Evolutionary conservation across 53 echinoderm and acorn worm species (phyloP).

Genomic region (Arbacia lixula): DNA sequence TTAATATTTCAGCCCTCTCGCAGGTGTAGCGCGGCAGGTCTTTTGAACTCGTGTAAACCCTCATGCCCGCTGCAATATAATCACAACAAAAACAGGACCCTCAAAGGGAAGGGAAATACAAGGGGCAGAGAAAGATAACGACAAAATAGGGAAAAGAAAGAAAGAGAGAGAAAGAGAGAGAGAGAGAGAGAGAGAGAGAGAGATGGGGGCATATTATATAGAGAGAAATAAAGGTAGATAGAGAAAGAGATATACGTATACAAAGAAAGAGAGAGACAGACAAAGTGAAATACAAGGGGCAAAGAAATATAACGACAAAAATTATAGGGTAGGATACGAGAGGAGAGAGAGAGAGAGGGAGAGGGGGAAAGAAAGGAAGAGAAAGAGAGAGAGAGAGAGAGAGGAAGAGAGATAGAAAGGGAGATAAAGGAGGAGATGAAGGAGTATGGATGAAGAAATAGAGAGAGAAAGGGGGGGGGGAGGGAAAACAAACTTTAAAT

Average conservation of each 20-base stretch:
- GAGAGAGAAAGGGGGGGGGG: too few relatives aligned
- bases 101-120: not conserved
- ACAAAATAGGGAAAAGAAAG: not conserved
- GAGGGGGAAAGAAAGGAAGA: too few relatives aligned
- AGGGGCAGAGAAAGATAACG: not conserved
- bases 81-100: constrained; percentile 35
- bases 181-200: not conserved
- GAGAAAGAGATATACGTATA: not conserved
- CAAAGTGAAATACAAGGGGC: not conserved
- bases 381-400: too few relatives aligned
- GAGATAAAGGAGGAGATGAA: too few relatives aligned
- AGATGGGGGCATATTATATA: not conserved
- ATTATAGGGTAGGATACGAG: too few relatives aligned
- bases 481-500: too few relatives aligned
- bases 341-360: too few relatives aligned
- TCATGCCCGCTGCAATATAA: constrained; percentile 2
- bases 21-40: constrained; percentile 39
- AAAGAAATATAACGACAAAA: too few relatives aligned
- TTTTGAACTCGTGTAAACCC: constrained; percentile 39
- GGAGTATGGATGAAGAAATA: too few relatives aligned
- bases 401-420: too few relatives aligned
- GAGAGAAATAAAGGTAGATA: not conserved
- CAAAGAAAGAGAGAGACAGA: not conserved
- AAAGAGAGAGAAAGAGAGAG: not conserved
- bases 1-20: too few relatives aligned